A percentile compares a stretch with the other conserved stretches of the same genome.
Conservation (phyloP, 2,113 vertebrate genomes). For the Amazona guildingii region DNA sequence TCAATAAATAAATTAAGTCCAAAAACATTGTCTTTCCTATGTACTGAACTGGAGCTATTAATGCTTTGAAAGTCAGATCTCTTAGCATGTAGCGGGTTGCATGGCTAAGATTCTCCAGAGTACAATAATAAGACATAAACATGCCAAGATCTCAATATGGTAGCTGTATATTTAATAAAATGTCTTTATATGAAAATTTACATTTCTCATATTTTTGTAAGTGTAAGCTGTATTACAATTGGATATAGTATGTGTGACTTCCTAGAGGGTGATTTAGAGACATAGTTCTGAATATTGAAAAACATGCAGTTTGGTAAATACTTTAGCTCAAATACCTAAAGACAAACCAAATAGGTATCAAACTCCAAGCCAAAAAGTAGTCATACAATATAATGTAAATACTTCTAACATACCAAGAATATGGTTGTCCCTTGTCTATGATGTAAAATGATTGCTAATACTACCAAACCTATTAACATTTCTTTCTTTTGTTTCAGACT, state of each 20-base stretch:
- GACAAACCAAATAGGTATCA: neutral
- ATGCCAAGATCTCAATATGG: neutral
- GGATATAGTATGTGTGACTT: accelerated
- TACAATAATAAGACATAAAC: neutral
- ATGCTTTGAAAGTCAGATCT: neutral
- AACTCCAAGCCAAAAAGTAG: neutral
- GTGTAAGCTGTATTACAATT: neutral
- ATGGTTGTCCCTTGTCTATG: neutral
- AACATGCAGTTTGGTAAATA: neutral
- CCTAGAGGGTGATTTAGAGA: neutral
- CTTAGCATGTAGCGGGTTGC: neutral
- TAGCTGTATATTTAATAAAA: neutral
- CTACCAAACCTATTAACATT: neutral
- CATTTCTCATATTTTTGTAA: neutral
- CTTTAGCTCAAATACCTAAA: neutral
- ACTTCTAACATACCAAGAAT: neutral
- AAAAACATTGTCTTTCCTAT: neutral
- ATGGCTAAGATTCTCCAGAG: neutral
- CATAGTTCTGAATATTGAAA: neutral
- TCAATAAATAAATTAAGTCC: neutral
- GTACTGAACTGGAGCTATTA: neutral
- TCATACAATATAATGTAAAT: neutral
- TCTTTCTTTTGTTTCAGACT: neutral
- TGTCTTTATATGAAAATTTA: neutral
- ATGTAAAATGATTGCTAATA: neutral